Evolutionary conservation across 2,888 invertebrate genomes (phyloP).

Genomic region (Aporophyla nigra): DNA sequence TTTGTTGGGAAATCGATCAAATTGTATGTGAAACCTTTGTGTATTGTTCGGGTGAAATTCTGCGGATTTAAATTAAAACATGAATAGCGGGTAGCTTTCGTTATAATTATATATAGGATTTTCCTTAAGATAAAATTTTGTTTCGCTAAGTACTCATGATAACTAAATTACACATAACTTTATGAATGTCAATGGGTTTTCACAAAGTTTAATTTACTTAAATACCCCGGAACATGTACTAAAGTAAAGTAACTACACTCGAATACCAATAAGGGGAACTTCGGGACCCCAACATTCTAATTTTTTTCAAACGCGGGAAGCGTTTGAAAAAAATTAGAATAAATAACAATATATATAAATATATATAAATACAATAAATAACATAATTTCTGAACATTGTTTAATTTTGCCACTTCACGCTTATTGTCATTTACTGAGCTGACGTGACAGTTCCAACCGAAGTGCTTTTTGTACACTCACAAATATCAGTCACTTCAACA

Average conservation of each 20-base stretch:
- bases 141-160: constrained; percentile 6
- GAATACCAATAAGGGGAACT: constrained; percentile 49
- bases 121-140: constrained; percentile 10
- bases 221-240: background rate
- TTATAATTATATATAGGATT: background rate
- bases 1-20: constrained; percentile 79
- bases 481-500: constrained; percentile 51
- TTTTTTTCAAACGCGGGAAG: constrained; percentile 69
- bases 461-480: constrained; percentile 55
- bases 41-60: constrained; percentile 42
- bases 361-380: too few relatives aligned
- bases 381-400: constrained; percentile 71
- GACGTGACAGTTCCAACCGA: constrained; percentile 78
- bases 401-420: constrained; percentile 83
- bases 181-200: background rate
- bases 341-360: too few relatives aligned
- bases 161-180: background rate
- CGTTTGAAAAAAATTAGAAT: too few relatives aligned
- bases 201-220: background rate
- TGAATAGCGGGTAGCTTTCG: constrained; percentile 3
- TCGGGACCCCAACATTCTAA: constrained; percentile 55
- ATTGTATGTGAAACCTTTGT: constrained; percentile 67
- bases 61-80: constrained; percentile 24
- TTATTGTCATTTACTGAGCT: constrained; percentile 82
- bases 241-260: constrained; percentile 1